Conservation (phyloP, 2,797 vertebrate species). For the Pangasius macronema region DNA sequence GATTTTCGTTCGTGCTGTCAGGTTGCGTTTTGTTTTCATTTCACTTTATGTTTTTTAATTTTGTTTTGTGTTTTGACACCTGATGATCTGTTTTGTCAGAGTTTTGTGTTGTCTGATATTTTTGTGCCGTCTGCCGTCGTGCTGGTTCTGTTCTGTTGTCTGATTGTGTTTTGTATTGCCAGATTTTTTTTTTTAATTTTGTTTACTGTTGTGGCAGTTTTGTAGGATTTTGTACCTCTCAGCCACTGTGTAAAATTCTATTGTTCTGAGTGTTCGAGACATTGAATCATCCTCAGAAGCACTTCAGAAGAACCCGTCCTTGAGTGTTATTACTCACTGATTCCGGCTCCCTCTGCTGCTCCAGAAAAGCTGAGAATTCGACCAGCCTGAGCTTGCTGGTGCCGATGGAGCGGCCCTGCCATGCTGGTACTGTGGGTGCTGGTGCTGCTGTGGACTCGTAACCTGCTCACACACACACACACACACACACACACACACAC, state of each 20-base stretch:
- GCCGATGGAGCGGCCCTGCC: constrained; percentile 97
- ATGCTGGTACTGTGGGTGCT: constrained; percentile 89
- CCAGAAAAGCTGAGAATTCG: constrained; percentile 96
- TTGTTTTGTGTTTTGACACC: not conserved
- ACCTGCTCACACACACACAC: constrained; percentile 70
- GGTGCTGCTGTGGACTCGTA: constrained; percentile 89
- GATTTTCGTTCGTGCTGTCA: not conserved
- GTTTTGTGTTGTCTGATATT: not conserved
- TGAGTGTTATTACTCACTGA: constrained; percentile 76
- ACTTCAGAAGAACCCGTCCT: not conserved
- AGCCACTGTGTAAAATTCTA: not conserved
- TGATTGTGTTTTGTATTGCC: not conserved
- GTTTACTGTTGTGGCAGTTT: not conserved
- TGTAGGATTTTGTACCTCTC: no score
- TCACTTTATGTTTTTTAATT: not conserved
- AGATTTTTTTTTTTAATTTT: not conserved
- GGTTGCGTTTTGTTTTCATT: not conserved
- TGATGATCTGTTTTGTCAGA: not conserved
- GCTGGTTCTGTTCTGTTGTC: not conserved
- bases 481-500: not conserved
- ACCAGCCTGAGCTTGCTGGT: constrained; percentile 96
- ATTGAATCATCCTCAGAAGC: not conserved
- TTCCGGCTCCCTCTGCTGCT: constrained; percentile 96
- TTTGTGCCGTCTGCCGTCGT: no score
- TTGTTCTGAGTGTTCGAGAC: not conserved